phyloP scores from a whole-genome alignment of 2,113 vertebrate species.

The Onychostruthus taczanowskii region DNA sequence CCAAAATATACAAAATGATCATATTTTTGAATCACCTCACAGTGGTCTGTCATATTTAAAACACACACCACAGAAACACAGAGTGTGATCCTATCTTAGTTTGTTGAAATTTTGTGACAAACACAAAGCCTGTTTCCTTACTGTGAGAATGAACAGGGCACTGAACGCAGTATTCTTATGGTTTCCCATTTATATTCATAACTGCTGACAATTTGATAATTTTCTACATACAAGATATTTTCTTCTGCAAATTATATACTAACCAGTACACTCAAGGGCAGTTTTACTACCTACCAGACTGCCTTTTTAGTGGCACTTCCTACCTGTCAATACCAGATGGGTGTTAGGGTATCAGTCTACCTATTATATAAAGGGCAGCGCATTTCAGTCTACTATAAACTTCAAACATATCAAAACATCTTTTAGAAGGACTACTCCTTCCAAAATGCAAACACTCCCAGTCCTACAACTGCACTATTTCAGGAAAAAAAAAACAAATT shows the following conservation, averaged over 20 bases:
- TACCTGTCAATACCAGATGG: neutral
- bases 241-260: neutral
- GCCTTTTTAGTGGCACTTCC: neutral
- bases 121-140: neutral
- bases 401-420: neutral
- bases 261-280: neutral
- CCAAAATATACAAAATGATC: neutral
- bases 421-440: neutral
- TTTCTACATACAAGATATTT: neutral
- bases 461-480: neutral
- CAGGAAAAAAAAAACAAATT: neutral
- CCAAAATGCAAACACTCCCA: neutral
- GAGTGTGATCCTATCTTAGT: neutral
- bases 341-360: neutral
- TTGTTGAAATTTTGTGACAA: neutral
- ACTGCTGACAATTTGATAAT: neutral
- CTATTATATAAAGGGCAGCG: neutral
- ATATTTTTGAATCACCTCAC: neutral
- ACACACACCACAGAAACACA: neutral
- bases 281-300: neutral
- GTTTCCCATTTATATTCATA: neutral
- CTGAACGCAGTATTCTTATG: neutral
- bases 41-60: neutral
- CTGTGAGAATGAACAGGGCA: rapidly evolving
- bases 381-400: neutral